Evolutionary conservation across 2,113 vertebrate genomes (phyloP), one percentile per base, ranked within the genome.

Genomic region (Vulpes lagopus): DNA sequence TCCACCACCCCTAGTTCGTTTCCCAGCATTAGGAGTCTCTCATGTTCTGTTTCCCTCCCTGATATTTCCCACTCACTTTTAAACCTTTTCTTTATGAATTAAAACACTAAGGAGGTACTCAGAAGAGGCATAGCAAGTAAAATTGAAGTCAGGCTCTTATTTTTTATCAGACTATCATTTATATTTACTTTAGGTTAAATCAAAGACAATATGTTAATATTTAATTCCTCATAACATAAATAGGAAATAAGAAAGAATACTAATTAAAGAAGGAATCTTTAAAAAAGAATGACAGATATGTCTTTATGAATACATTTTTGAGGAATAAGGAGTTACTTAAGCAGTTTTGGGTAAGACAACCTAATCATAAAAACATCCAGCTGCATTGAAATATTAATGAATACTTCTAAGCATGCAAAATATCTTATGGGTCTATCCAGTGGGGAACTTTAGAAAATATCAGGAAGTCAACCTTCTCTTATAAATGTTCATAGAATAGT

Each of bases 121-220:
- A 97, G 71, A 60, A 81, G 86, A 55, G 38, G 81, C 16, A 22
- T 51, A 95, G 64, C 51, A 86, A 97, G 96, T 80, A 73, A 94
- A 98, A 97, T n/a, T 86, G 43, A 74, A 96, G 27, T 67, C 30
- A 38, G 32, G 23, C 1, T n/a, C 62, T 80, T 62, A 87, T 95
- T 98, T 43, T 60, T 43, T 57, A 30, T 15, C 23, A 59, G 53
- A 95, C 82, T 57, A 74, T 8, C 9, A 95, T 95, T 95, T 98
- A 59, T 60, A 95, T 27, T 49, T 38, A 86, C 53, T 90, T 20
- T 60, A 95, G 67, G 97, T 69, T 83, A 97, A 98, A 98, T 98
- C 91, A 98, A 98, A 98, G 90, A 60, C 80, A 4, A 96, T 97
- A 74, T 94, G 97, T 98, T 98, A 98, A 98, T 98, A 98, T 98